Base-by-base conservation (phyloP, 2,888 invertebrate genomes). In the Oxyteleia sp. region DNA sequence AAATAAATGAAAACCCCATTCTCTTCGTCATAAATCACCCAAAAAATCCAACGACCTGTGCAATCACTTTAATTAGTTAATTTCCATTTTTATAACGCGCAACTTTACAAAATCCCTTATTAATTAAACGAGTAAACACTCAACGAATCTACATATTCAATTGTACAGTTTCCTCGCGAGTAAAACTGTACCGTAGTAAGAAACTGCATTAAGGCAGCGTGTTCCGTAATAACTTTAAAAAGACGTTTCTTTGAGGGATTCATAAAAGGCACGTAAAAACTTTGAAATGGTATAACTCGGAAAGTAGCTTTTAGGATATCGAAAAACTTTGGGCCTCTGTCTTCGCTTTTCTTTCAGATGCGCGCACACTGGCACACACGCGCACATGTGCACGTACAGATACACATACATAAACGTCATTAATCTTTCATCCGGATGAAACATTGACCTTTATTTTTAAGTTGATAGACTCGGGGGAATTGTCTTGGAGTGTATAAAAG, bases 281-380 rank as follows among this genome's bases (percentile, higher is more conserved):
- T 66, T 84, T 59, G 47, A 66, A 64, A 66, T 66, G 57, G 55
- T 85, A 64, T 76, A 88, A 87, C 87, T 87, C 84, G 69, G 85
- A 74, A 84, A 85, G 85, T 85, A 87, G 88, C 88, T 89, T 89
- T 89, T 87, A 87, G 87, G 89, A 88, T 89, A 89, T 89, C 89
- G 88, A 87, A 87, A 89, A 89, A 89, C 86, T 89, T 89, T 63
- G 84, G 83, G 74, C 81, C 79, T 80, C 80, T 75, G 78, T 80
- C 68, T 82, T 85, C 80, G 84, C 84, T 85, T 85, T 88, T 88
- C 85, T 84, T 76, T 32, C 85, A 87, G 66, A 32, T 26, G n/a
- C 38, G 11, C 38, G 38, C 11, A n/a, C n/a, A n/a, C 38, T 38
- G 8, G 10, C 10, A 35, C 29, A 23, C 38, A 38, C 16, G 35